Evolutionary conservation across 2,888 invertebrate species (phyloP), one percentile per base, ranked within the genome.

Genomic region (Tipula lateralis): DNA sequence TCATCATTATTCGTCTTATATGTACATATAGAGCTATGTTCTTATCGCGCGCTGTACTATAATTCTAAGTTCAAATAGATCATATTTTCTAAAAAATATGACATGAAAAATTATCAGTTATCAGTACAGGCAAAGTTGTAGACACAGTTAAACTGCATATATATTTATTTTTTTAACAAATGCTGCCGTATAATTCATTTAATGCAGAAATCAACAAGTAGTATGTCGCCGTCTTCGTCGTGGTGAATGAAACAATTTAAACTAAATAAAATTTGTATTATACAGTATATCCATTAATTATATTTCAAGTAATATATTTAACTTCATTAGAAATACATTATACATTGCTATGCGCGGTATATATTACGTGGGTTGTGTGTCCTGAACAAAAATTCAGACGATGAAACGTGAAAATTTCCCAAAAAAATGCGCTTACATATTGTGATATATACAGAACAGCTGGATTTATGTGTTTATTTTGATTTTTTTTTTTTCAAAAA

Each of bases 381-480:
- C 19, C 66, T 24, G 24, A 2, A 66, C 66, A 19, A 66, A 24
- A 66, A 66, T 24, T 66, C 9, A 66, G 66, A 66, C 66, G 66
- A 24, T 66, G 7, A 66, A 66, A 66, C 24, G 66, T 66, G 66
- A 66, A 66, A 66, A 66, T 24, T 66, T 24, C 66, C n/a, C 1
- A 66, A 66, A 66, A 24, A 66, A 66, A 66, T 66, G 66, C 66
- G 66, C 66, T 66, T 24, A 66, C 16, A 44, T 16, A 16, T 44
- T 44, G 4, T 66, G 66, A 66, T 66, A 66, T 66, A 66, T 66
- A 7, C 66, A 19, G 24, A 66, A 66, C 66, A 66, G 66, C 66
- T 66, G 66, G 24, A 66, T 66, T 66, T 66, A 66, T 66, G 66
- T 66, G 66, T 66, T 66, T 66, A 66, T 66, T 66, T 66, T 66